phyloP scores from a whole-genome alignment of 1,140 invertebrate genomes.

The Venustaconcha ellipsiformis region DNA sequence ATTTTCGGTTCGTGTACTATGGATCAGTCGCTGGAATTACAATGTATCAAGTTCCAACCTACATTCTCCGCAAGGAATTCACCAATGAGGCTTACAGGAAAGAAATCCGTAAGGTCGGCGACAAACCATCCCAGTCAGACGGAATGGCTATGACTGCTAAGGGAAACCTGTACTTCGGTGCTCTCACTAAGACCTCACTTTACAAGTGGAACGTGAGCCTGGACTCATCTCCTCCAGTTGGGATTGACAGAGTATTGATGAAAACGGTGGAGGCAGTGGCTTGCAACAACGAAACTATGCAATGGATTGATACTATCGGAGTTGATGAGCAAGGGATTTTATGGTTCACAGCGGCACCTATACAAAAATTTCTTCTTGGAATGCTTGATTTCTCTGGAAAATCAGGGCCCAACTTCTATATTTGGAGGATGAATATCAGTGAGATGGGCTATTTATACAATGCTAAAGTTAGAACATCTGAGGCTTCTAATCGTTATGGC shows the following conservation, averaged over 20 bases:
- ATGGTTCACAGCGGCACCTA: slow-evolving; percentile 20
- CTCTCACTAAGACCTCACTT: slow-evolving; percentile 11
- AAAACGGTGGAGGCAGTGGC: slow-evolving; percentile 4
- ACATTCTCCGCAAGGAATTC: slow-evolving; percentile 22
- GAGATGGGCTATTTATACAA: no score
- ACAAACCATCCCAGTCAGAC: slow-evolving; percentile 25
- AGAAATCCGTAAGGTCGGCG: slow-evolving; percentile 27
- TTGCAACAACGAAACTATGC: slow-evolving; percentile 11
- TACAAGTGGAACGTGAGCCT: slow-evolving; percentile 15
- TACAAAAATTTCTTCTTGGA: no score
- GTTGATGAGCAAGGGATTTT: slow-evolving; percentile 25
- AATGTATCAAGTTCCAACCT: slow-evolving; percentile 40
- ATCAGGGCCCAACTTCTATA: no score
- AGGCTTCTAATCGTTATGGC: no score
- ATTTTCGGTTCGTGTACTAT: slow-evolving; percentile 41
- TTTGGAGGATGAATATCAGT: no score
- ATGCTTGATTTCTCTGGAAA: no score
- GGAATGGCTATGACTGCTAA: slow-evolving; percentile 23
- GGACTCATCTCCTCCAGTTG: neutral
- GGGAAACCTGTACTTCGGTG: slow-evolving; percentile 24
- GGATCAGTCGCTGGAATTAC: slow-evolving; percentile 23
- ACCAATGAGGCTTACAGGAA: slow-evolving; percentile 16
- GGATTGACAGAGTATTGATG: neutral
- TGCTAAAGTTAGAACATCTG: no score
- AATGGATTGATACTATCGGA: slow-evolving; percentile 32